Evolutionary conservation across 2,888 invertebrate species (phyloP).

Genomic region (Papilio gigon): DNA sequence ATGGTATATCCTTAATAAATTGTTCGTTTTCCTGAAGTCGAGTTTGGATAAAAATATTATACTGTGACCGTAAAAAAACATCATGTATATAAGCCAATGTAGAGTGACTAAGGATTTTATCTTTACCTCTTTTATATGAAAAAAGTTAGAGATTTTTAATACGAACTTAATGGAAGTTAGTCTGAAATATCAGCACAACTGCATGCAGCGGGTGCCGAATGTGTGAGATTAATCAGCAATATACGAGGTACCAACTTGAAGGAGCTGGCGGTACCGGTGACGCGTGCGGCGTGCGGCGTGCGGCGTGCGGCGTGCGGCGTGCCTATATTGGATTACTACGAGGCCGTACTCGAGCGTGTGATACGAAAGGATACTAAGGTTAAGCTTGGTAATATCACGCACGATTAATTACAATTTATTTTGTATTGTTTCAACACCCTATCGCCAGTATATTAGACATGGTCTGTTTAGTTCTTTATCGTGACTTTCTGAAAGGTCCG

Average conservation of each 20-base stretch:
- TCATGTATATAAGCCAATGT: too few species aligned
- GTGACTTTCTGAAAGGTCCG: too few species aligned
- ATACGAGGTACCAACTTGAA: conserved; percentile 51
- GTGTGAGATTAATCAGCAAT: background rate
- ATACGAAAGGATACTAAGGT: conserved; percentile 74
- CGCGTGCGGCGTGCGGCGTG: too few species aligned
- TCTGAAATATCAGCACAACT: too few species aligned
- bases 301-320: too few species aligned
- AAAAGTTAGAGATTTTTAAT: too few species aligned
- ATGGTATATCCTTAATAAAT: background rate
- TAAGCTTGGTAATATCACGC: conserved; percentile 67
- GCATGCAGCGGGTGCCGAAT: background rate
- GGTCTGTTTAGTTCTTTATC: conserved; percentile 18
- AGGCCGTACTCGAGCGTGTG: conserved; percentile 70
- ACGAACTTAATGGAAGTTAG: too few species aligned
- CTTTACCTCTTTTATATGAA: too few species aligned
- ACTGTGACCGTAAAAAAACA: background rate
- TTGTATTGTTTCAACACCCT: conserved; percentile 37
- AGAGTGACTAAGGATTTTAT: too few species aligned
- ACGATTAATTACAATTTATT: conserved; percentile 52
- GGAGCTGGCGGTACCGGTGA: conserved; percentile 56
- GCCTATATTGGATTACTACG: conserved; percentile 74
- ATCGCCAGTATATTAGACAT: conserved; percentile 39
- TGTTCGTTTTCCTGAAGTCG: background rate
- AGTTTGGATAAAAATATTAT: background rate